Evolutionary conservation across 53 echinoderm and acorn worm species (phyloP).

Genomic region (Astropecten irregularis): DNA sequence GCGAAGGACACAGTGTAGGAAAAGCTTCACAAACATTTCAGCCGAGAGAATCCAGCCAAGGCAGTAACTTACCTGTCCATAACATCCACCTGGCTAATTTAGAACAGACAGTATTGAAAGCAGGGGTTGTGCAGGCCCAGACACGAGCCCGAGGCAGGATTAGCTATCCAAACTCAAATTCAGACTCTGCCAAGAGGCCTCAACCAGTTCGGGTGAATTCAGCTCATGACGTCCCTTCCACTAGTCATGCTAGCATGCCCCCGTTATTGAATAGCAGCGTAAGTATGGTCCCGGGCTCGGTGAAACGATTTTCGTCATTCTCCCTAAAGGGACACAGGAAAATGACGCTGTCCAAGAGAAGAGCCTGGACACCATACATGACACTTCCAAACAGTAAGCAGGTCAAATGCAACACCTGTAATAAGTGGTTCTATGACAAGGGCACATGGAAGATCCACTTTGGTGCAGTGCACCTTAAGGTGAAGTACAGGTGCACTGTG

Average conservation of each 20-base stretch:
- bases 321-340: slow-evolving; percentile 24
- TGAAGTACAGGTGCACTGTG: slow-evolving; percentile 64
- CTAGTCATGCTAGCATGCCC: not conserved
- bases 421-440: slow-evolving; percentile 73
- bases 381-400: slow-evolving; percentile 49
- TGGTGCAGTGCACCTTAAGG: slow-evolving; percentile 68
- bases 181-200: slow-evolving; percentile 1
- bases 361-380: slow-evolving; percentile 27
- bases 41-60: not conserved
- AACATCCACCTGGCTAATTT: slow-evolving; percentile 56
- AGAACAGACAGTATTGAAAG: slow-evolving; percentile 56
- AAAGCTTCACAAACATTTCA: not conserved
- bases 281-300: slow-evolving; percentile 20
- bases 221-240: not conserved
- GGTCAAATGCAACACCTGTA: slow-evolving; percentile 64
- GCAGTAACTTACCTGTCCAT: not conserved
- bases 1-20: not conserved
- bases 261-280: slow-evolving; percentile 6
- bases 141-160: not conserved
- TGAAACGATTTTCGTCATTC: not conserved
- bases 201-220: not conserved
- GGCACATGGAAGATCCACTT: slow-evolving; percentile 76
- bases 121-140: slow-evolving; percentile 26
- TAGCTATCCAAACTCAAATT: not conserved
- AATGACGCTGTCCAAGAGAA: slow-evolving; percentile 26